These are phyloP conservation scores for Pachymerium ferrugineum DNA, from an alignment of 2,888 invertebrate species.

Conservation along the genomic window DNA sequence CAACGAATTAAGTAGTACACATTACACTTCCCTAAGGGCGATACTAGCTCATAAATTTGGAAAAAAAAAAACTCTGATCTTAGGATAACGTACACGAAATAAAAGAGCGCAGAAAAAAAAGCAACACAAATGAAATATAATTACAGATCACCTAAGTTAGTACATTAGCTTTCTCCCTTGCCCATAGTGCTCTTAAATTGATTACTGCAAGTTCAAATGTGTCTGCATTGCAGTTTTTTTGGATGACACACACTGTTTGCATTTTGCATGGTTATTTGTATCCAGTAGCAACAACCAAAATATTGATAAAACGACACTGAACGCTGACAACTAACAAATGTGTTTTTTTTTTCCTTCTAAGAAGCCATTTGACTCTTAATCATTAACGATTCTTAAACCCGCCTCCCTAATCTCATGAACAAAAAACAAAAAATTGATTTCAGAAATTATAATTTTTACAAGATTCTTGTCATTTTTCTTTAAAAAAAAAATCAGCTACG, in stretches of 20 bases:
- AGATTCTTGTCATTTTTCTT: too few relatives aligned
- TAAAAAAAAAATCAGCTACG: too few relatives aligned
- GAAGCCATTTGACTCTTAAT: slow-evolving; percentile 11
- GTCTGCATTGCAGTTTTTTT: slow-evolving; percentile 16
- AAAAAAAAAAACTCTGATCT: too few relatives aligned
- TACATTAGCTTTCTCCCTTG: neutral
- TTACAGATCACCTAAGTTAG: neutral
- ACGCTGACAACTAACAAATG: slow-evolving; percentile 18
- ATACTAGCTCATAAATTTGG: too few relatives aligned
- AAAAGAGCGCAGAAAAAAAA: neutral
- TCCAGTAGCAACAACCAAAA: slow-evolving; percentile 19
- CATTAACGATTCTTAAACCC: neutral
- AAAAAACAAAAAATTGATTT: neutral
- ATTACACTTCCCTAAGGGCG: too few relatives aligned
- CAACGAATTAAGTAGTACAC: too few relatives aligned
- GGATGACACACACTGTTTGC: slow-evolving; percentile 22
- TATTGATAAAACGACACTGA: slow-evolving; percentile 14
- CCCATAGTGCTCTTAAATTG: slow-evolving; percentile 2
- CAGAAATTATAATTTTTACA: too few relatives aligned
- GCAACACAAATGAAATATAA: slow-evolving; percentile 10
- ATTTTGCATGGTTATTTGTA: slow-evolving; percentile 16
- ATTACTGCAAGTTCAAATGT: slow-evolving; percentile 3
- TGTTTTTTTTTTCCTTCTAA: slow-evolving; percentile 10
- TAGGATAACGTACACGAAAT: too few relatives aligned
- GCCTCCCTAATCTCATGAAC: neutral